These are phyloP conservation scores for Betta splendens DNA, from an alignment of 2,797 vertebrate genomes.

Conservation along the genomic window DNA sequence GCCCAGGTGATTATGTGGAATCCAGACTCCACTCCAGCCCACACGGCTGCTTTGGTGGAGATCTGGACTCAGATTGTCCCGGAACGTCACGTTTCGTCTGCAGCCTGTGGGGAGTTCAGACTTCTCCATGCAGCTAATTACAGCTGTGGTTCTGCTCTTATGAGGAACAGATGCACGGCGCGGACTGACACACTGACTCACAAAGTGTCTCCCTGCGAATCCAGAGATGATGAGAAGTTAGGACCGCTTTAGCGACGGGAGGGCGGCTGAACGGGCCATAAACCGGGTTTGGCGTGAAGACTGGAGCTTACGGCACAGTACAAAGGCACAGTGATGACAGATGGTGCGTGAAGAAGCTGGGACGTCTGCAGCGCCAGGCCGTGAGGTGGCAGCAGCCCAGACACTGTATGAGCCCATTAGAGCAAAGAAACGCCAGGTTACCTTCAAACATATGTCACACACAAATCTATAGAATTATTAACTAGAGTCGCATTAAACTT, in stretches of 20 bases:
- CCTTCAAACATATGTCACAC: conserved; percentile 6
- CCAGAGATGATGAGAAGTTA: conserved; percentile 41
- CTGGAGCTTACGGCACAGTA: conserved; percentile 42
- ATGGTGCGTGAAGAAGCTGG: conserved; percentile 63
- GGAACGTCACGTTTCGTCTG: conserved; percentile 56
- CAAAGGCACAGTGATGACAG: conserved; percentile 61
- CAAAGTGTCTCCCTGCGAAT: conserved; percentile 35
- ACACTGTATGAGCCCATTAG: conserved; percentile 9
- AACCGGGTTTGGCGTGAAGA: conserved; percentile 54
- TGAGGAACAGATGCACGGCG: conserved; percentile 71
- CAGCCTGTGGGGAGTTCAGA: conserved; percentile 53
- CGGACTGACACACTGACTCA: conserved; percentile 48
- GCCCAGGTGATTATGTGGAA: conserved; percentile 49
- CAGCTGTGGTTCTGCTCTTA: conserved; percentile 44
- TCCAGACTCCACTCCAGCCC: conserved; percentile 54
- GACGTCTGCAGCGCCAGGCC: conserved; percentile 60
- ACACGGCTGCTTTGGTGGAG: conserved; percentile 60
- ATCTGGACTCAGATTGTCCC: conserved; percentile 53
- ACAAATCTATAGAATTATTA: too few species aligned
- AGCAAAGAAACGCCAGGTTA: too few species aligned
- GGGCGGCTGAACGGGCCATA: conserved; percentile 55
- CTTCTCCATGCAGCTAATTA: conserved; percentile 65
- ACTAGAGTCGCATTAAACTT: too few species aligned
- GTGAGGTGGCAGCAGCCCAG: conserved; percentile 52
- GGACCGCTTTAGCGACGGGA: conserved; percentile 53